Percentiles rank a stretch among this genome's conserved stretches.
These are phyloP conservation scores for Trissolcus japonicus DNA, from an alignment of 2,888 invertebrate species.

Conservation along the genomic window DNA sequence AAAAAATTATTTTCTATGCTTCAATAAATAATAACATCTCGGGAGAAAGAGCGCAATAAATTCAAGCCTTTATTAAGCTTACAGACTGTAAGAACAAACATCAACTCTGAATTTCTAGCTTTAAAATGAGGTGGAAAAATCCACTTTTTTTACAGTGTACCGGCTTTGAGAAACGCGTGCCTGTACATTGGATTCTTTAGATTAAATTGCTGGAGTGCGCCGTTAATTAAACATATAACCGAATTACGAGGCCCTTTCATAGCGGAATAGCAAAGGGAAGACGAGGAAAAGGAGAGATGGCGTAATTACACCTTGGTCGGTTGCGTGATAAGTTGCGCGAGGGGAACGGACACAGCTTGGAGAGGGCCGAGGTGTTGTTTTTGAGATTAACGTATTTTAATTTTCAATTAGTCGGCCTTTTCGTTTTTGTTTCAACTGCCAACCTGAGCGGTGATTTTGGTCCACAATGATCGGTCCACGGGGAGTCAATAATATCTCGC, in stretches of 20 bases:
- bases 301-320: conserved; percentile 31
- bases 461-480: background rate
- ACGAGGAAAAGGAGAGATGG: conserved; percentile 26
- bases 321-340: conserved; percentile 6
- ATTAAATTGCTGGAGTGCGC: conserved; percentile 55
- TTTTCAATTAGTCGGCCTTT: conserved; percentile 26
- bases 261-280: conserved; percentile 18
- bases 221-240: conserved; percentile 59
- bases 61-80: no score
- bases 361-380: conserved; percentile 1
- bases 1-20: no score
- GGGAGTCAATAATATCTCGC: background rate
- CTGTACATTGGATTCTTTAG: conserved; percentile 50
- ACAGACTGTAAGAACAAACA: no score
- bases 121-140: no score
- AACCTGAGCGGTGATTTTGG: background rate
- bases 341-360: background rate
- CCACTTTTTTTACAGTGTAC: no score
- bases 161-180: conserved; percentile 44
- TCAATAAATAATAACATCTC: no score
- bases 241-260: conserved; percentile 45
- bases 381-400: conserved; percentile 21
- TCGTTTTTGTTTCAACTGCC: background rate
- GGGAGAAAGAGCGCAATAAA: no score
- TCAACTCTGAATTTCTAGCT: no score